Evolutionary conservation across 2,888 invertebrate species (phyloP).

Genomic region (Quadroppia sp.): DNA sequence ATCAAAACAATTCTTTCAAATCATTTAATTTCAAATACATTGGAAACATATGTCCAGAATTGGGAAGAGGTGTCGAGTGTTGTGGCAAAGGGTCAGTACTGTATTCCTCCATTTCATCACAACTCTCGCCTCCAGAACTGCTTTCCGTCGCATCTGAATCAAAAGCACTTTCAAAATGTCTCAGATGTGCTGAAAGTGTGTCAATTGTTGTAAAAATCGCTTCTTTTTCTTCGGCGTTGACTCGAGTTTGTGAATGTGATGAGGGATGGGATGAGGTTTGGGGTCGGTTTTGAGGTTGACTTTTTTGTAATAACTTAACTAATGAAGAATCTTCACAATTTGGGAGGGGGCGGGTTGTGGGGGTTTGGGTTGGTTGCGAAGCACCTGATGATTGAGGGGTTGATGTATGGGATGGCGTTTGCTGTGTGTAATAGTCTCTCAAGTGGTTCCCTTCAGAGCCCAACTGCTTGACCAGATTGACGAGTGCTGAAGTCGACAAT

Average conservation of each 20-base stretch:
- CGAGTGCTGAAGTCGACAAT: constrained; percentile 58
- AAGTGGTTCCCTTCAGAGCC: constrained; percentile 50
- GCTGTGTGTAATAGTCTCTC: background rate
- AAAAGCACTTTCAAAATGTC: constrained; percentile 67
- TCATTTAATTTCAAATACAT: background rate
- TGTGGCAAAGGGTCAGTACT: background rate
- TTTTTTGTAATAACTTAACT: constrained; percentile 28
- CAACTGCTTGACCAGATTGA: constrained; percentile 59
- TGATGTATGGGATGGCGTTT: constrained; percentile 13
- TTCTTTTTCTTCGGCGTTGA: constrained; percentile 53
- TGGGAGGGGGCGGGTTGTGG: background rate
- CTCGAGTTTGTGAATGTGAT: background rate
- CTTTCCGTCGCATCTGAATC: constrained; percentile 92
- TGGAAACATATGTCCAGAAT: background rate
- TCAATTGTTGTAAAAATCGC: constrained; percentile 62
- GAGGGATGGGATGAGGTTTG: background rate
- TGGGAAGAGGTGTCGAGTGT: constrained; percentile 30
- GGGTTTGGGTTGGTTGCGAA: background rate
- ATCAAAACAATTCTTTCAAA: background rate
- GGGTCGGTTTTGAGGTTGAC: background rate
- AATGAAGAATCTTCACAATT: constrained; percentile 16
- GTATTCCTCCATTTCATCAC: constrained; percentile 67
- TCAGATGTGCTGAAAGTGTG: constrained; percentile 67
- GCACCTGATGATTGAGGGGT: background rate
- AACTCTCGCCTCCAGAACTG: constrained; percentile 89